Base-by-base conservation (phyloP, 1,140 invertebrate species). In the Nephila pilipes region DNA sequence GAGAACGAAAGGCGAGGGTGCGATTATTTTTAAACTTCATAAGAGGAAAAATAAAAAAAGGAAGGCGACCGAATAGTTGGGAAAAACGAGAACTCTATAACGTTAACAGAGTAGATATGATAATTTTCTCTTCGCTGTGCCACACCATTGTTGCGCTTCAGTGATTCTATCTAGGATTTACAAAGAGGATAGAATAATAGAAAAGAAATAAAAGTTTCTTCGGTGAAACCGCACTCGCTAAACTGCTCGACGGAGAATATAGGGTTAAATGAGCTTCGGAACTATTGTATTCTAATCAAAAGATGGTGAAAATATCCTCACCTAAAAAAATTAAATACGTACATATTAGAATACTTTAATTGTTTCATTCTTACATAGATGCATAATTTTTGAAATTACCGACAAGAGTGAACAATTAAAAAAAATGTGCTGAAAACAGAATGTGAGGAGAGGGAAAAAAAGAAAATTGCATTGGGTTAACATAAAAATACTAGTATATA, bases 1-100 rank as follows among this genome's bases (percentile, higher is more conserved):
- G 85, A 87, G 85, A 87, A 58, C 58, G 91, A 80, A 69, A 75
- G 38, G 90, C 90, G 58, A 32, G 79, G 63, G 91, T 25, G 75
- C 69, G 91, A 93, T 93, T 93, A 93, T 93, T 93, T 93, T 93
- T 93, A 93, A 93, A 93, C 91, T 87, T 63, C 80, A 55, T n/a
- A 57, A 36, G 60, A 58, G 58, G 90, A 81, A 63, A 29, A 55
- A 69, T 57, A n/a, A 32, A 83, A 83, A 55, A 20, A 5, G 22
- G 20, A 69, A 69, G 20, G 80, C 16, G 22, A 46, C 80, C n/a
- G 38, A n/a, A n/a, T 81, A 81, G 80, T 55, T 25, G 38, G n/a
- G 80, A 81, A 25, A 75, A 81, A 55, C 38, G 29, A 65, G 79
- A 46, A 29, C 55, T 46, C 46, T 69, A 54, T 58, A 46, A 87